Evolutionary conservation across 2,888 invertebrate genomes (phyloP).

Genomic region (Stenotaenia linearis): DNA sequence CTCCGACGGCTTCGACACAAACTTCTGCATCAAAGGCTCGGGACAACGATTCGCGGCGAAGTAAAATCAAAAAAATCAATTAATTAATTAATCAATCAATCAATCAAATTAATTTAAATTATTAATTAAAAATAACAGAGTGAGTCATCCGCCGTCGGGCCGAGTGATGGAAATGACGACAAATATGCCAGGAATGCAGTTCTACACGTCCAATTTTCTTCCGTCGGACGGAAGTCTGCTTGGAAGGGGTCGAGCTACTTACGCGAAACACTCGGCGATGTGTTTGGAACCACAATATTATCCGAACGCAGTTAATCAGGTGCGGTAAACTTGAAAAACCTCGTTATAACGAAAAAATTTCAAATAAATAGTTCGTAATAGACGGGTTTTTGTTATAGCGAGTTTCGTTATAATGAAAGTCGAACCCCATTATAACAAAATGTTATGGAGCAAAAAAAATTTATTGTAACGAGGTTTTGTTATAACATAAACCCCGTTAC

Average conservation of each 20-base stretch:
- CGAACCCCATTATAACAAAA: too few relatives aligned
- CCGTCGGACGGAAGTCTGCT: slow-evolving; percentile 56
- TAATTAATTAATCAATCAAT: neutral
- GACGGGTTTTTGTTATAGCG: too few relatives aligned
- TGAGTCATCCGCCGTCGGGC: slow-evolving; percentile 50
- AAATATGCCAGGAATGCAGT: slow-evolving; percentile 84
- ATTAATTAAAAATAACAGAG: slow-evolving; percentile 32
- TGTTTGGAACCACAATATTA: slow-evolving; percentile 89
- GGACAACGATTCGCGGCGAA: slow-evolving; percentile 49
- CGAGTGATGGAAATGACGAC: slow-evolving; percentile 72
- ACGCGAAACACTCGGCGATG: slow-evolving; percentile 71
- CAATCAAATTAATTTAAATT: neutral
- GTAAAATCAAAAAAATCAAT: neutral
- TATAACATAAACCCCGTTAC: too few relatives aligned
- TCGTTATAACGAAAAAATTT: too few relatives aligned
- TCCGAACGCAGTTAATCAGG: slow-evolving; percentile 82
- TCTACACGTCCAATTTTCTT: slow-evolving; percentile 75
- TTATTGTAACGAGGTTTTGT: too few relatives aligned
- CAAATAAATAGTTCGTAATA: too few relatives aligned
- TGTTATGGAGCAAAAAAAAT: neutral
- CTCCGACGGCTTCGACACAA: slow-evolving; percentile 71
- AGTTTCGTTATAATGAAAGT: too few relatives aligned
- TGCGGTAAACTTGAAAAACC: too few relatives aligned
- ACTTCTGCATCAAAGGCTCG: slow-evolving; percentile 67
- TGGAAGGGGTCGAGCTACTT: slow-evolving; percentile 66